A percentile compares a stretch with the other conserved stretches of the same genome.
These are phyloP conservation scores for Fukomys damarensis DNA, from an alignment of 2,113 vertebrate genomes.

Conservation along the genomic window DNA sequence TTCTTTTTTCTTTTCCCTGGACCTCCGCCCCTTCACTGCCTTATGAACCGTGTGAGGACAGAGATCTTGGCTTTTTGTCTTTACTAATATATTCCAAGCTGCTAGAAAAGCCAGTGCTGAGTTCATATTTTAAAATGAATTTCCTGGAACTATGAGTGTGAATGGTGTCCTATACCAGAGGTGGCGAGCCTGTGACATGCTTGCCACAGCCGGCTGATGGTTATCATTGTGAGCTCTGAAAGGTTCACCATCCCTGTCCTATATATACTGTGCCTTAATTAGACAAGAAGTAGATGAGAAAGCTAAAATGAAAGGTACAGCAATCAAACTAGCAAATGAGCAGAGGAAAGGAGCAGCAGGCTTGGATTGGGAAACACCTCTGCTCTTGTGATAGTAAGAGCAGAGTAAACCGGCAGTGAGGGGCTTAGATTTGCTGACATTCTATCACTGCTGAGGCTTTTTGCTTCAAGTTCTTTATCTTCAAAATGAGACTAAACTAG, in stretches of 20 bases:
- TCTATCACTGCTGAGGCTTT: background rate
- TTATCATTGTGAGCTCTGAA: background rate
- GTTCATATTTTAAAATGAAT: background rate
- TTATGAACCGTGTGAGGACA: background rate
- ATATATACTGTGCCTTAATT: accelerated
- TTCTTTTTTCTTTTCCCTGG: background rate
- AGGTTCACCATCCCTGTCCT: background rate
- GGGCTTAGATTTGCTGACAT: background rate
- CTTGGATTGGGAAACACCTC: background rate
- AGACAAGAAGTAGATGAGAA: background rate
- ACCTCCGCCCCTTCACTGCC: background rate
- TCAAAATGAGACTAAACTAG: background rate
- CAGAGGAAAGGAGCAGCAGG: background rate
- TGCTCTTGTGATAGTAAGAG: background rate
- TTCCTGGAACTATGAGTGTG: background rate
- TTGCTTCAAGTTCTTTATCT: background rate
- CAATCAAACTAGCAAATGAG: background rate
- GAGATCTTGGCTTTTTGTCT: background rate
- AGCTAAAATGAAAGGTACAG: background rate
- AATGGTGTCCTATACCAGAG: background rate
- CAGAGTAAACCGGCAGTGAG: background rate
- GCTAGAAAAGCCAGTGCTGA: background rate
- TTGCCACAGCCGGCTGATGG: background rate
- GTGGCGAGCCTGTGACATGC: background rate
- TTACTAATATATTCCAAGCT: background rate